Base-by-base conservation (phyloP, 1,140 invertebrate species). In the Anoplophora glabripennis region DNA sequence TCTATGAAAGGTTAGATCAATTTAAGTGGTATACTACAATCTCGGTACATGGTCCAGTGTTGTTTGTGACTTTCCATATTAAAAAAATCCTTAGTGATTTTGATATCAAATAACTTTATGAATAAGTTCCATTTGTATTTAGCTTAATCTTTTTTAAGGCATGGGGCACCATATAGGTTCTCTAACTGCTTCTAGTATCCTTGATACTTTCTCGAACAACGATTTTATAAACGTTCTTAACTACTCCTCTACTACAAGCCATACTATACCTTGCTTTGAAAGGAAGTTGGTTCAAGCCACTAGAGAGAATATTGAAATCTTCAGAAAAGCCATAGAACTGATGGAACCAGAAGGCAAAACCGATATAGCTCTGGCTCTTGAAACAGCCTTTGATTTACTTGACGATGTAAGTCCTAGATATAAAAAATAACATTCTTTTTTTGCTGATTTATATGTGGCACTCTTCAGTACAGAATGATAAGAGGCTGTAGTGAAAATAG, bases 151-250 rank as follows among this genome's bases (percentile, higher is more conserved):
- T 57, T 7, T 55, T 68, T 42, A 34, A 74, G 66, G 70, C 1
- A 84, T 84, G 69, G 80, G 82, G 33, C 79, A 83, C 70, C 84
- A 84, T 65, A 81, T 86, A 28, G 84, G 83, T 5, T 77, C 80
- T 57, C 79, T 83, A 56, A 94, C 96, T 0, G 87, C 96, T 48
- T 79, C 83, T 11, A 89, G 88, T 34, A 89, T 99, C 40, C 76
- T 99, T 59, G 92, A 97, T 34, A 99, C 98, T 0, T 84, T 99
- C 7, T 97, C 92, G 8, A 97, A 99, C 71, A 97, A 99, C 76
- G 98, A 99, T 76, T 98, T 93, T 72, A 89, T 99, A 41, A 96
- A 96, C 64, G 87, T 99, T 33, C 87, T 94, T 51, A 86, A 84
- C 42, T 94, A 90, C 72, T 86, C 85, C 21, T 81, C 84, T 21